Base-by-base conservation (phyloP, 2,113 vertebrate species). In the Carassius carassius region DNA sequence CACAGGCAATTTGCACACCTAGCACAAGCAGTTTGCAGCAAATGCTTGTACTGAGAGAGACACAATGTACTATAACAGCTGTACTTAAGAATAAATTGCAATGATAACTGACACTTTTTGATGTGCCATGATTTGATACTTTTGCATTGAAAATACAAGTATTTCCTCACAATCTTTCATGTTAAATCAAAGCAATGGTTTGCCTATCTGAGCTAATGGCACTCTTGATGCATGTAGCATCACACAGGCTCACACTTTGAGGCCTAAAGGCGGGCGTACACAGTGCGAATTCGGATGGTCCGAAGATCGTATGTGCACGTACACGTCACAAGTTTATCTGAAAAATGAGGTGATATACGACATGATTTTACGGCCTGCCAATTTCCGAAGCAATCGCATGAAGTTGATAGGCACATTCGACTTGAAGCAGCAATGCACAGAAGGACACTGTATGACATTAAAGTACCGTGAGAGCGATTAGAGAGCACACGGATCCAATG, bases 31-130 rank as follows among this genome's bases (percentile, higher is more conserved):
- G 41, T 69, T 58, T 13, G 35, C 32, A 32, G 3, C 16, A n/a
- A 80, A 60, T 63, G 62, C 14, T 51, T 73, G 44, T 58, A 65
- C 78, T 35, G 37, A 70, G 37, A 62, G 7, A 87, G 32, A 32
- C 62, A 56, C 37, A 44, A 21, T 47, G 16, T 62, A 9, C 70
- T 47, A 23, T 75, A 32, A 49, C 25, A 21, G 70, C 69, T 62
- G 56, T 60, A 32, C 72, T 75, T 75, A 58, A 29, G 49, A 21
- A 41, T 74, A 17, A 29, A 83, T 63, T 62, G 47, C 32, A 69
- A 7, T 35, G 32, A 70, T 37, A 32, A 65, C 25, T 3, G 4
- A 65, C 56, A 58, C 56, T 19, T 56, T 21, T 63, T 63, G 60
- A 25, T 25, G 60, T 63, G 21, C 23, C 25, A 23, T 56, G 17